Conservation (phyloP, 2,797 vertebrate genomes). For the Hydrocynus forskahlii region DNA sequence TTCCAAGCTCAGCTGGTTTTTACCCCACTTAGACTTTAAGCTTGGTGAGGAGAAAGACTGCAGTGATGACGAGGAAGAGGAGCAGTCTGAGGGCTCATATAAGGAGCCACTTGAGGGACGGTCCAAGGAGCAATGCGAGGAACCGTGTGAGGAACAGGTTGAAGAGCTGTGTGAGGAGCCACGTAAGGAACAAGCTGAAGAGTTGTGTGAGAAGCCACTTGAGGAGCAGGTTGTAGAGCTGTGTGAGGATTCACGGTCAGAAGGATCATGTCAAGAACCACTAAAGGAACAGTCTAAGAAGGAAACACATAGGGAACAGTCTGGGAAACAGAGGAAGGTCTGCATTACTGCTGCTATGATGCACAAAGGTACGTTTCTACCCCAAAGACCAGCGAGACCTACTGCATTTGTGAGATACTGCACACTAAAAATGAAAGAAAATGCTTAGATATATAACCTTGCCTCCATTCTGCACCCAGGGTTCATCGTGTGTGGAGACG, state of each 20-base stretch:
- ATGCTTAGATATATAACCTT: neutral
- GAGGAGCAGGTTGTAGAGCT: neutral
- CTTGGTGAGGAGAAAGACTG: too few relatives aligned
- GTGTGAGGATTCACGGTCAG: too few relatives aligned
- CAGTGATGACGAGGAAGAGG: neutral
- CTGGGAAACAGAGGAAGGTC: neutral
- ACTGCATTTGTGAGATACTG: too few relatives aligned
- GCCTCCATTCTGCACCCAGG: constrained; percentile 58
- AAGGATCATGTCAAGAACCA: neutral
- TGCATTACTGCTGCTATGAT: constrained; percentile 65
- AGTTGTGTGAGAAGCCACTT: too few relatives aligned
- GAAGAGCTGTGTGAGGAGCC: too few relatives aligned
- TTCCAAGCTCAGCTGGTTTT: too few relatives aligned
- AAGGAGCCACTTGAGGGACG: neutral
- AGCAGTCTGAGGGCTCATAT: neutral
- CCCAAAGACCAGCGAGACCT: too few relatives aligned
- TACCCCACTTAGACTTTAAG: too few relatives aligned
- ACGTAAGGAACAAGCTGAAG: too few relatives aligned
- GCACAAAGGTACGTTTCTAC: constrained; percentile 61
- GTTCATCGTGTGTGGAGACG: constrained; percentile 75
- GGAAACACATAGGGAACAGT: neutral
- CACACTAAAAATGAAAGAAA: neutral
- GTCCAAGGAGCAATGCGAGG: neutral
- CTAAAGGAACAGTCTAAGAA: neutral
- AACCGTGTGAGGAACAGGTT: neutral